These are phyloP conservation scores for Paratrypauchen microcephalus DNA, from an alignment of 2,797 vertebrate species.

Conservation along the genomic window DNA sequence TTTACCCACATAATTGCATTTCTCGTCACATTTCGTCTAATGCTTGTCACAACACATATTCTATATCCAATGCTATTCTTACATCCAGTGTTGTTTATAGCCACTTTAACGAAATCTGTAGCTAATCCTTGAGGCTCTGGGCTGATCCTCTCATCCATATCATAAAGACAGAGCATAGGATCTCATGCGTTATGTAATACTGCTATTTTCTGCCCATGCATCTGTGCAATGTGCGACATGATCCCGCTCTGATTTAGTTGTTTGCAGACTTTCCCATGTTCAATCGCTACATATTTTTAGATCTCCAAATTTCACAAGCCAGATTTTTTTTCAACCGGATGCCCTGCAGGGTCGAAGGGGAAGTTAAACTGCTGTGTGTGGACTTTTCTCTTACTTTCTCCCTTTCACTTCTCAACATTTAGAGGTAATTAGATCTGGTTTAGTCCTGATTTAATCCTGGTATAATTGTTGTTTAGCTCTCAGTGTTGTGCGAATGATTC, in stretches of 20 bases:
- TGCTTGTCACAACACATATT: slow-evolving; percentile 2
- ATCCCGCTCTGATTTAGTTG: slow-evolving; percentile 20
- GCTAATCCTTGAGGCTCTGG: slow-evolving; percentile 39
- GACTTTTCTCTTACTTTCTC: slow-evolving; percentile 14
- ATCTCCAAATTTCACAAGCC: slow-evolving; percentile 8
- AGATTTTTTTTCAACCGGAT: slow-evolving; percentile 32
- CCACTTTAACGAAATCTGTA: slow-evolving; percentile 24
- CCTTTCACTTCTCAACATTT: not conserved
- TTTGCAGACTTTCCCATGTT: slow-evolving; percentile 20
- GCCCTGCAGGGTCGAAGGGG: slow-evolving; percentile 35
- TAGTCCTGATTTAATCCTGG: not conserved
- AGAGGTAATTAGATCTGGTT: slow-evolving; percentile 1
- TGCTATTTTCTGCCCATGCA: slow-evolving; percentile 54
- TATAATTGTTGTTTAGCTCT: not conserved
- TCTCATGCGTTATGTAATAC: slow-evolving; percentile 54
- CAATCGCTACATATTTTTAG: slow-evolving; percentile 16
- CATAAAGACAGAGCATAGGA: slow-evolving; percentile 46
- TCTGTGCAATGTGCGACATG: slow-evolving; percentile 43
- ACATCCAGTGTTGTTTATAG: slow-evolving; percentile 22
- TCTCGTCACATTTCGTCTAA: not conserved
- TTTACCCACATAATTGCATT: slow-evolving; percentile 4
- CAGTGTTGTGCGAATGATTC: not conserved
- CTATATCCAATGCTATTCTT: not conserved
- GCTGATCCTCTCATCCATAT: slow-evolving; percentile 54
- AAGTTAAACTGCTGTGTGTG: slow-evolving; percentile 41